Conservation (phyloP, 2,113 vertebrate species). For the Noctilio leporinus region DNA sequence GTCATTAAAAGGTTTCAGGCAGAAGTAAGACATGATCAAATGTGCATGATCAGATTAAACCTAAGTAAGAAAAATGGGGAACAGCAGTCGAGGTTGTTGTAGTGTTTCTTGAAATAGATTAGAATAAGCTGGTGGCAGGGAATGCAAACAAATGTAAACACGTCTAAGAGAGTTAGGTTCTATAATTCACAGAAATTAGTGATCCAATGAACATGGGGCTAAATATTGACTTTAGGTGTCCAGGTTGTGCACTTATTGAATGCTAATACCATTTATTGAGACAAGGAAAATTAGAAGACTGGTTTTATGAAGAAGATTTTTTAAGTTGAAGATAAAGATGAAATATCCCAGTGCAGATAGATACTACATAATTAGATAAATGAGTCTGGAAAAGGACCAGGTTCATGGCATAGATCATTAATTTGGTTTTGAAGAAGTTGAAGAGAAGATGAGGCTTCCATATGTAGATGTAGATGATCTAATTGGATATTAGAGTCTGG, state of each 20-base stretch:
- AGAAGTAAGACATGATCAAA: background rate
- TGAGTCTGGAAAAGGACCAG: background rate
- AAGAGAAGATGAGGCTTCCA: background rate
- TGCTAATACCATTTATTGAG: background rate
- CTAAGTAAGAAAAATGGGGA: background rate
- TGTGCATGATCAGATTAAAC: background rate
- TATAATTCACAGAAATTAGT: background rate
- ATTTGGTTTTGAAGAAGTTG: background rate
- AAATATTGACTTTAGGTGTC: background rate
- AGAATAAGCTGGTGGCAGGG: background rate
- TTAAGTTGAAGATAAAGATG: background rate
- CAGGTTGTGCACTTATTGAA: background rate
- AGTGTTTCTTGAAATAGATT: background rate
- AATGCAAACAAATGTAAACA: background rate
- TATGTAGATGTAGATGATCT: background rate
- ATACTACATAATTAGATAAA: background rate
- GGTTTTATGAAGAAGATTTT: background rate
- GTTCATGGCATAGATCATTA: background rate
- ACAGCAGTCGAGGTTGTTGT: background rate
- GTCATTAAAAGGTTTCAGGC: background rate
- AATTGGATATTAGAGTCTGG: conserved; percentile 18
- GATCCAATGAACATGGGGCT: background rate
- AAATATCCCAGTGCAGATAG: background rate
- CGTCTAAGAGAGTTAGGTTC: background rate
- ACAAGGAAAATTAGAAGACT: background rate